Evolutionary conservation across 1,140 invertebrate genomes (phyloP), one percentile per base, ranked within the genome.

Genomic region (Notospermus geniculatus): DNA sequence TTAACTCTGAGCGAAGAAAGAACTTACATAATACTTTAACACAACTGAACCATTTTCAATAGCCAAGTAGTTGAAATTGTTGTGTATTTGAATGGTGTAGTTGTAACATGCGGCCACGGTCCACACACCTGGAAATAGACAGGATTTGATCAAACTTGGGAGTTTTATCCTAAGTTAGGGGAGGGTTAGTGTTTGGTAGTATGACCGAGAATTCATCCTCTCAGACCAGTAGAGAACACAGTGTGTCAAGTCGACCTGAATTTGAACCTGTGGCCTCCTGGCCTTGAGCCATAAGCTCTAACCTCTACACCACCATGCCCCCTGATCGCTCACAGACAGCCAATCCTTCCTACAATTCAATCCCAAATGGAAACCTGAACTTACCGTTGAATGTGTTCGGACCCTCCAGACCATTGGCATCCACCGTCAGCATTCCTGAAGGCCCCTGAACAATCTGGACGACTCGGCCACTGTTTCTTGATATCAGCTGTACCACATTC

Each of bases 1-100:
- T 11, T 43, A 43, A 11, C 11, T 43, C 19, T 43, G 11, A 19
- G 39, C 39, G 11, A 43, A 11, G 11, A 19, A 43, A 13, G 39
- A 43, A 71, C 71, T 66, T 60, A 79, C 77, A 68, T 71, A 71
- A 28, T 65, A 53, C 5, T 72, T 63, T 2, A 80, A 17, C 9
- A 64, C 41, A 23, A 71, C 72, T 2, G 59, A 46, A 13, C 75
- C 77, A 63, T 72, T 71, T n/a, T 67, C 58, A 29, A 80, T 64
- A 9, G 73, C 64, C 53, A 79, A 58, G 55, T 72, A 79, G 66
- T 80, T 80, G 67, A 77, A 65, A 69, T 78, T 78, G 69, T 79
- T 80, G 54, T 77, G 72, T 11, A 80, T 71, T 23, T 70, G 64
- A 1, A 80, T 72, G 54, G 75, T 69, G 56, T 79, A 77, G 9